Conservation (phyloP, 2,113 vertebrate genomes). For the Heliornis fulica region DNA sequence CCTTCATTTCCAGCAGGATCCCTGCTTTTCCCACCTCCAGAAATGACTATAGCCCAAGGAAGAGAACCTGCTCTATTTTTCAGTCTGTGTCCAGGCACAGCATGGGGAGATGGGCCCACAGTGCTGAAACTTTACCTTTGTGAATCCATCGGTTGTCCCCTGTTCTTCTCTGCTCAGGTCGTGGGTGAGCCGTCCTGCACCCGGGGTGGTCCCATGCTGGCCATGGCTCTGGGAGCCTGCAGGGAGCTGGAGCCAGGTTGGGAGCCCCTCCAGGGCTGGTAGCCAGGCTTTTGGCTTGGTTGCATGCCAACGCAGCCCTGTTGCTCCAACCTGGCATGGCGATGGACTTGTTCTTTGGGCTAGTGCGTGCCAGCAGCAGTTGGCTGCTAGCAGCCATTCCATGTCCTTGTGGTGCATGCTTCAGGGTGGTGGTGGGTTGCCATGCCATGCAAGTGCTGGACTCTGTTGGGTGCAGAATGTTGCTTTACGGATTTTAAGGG, state of each 20-base stretch:
- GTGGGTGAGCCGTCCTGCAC: neutral
- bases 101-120: neutral
- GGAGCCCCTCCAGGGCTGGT: neutral
- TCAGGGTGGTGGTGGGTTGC: neutral
- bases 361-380: neutral
- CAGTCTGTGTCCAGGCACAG: neutral
- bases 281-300: neutral
- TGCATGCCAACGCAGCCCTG: rapidly evolving
- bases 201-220: neutral
- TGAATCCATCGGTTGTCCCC: neutral
- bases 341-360: neutral
- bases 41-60: neutral
- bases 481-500: neutral
- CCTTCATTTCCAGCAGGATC: neutral
- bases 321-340: neutral
- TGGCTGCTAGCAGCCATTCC: neutral
- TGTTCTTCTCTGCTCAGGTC: neutral
- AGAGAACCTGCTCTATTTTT: neutral
- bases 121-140: neutral
- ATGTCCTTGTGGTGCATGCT: rapidly evolving
- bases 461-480: rapidly evolving
- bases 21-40: neutral
- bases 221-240: neutral
- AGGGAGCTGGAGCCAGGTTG: neutral
- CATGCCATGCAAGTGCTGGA: rapidly evolving